phyloP scores from a whole-genome alignment of 2,888 invertebrate genomes.

The Druceiella hillmani region DNA sequence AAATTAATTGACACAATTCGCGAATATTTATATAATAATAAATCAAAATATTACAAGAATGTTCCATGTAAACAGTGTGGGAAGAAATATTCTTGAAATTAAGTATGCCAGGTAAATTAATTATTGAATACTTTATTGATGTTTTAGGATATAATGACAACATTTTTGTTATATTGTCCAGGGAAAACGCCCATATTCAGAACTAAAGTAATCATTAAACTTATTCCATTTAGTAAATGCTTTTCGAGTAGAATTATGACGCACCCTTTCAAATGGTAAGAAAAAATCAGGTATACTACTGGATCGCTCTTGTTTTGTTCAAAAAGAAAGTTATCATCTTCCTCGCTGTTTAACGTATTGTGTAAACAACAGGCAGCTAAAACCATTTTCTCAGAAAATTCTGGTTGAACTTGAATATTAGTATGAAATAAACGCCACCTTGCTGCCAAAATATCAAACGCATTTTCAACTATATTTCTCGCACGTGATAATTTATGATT shows the following conservation, averaged over 20 bases:
- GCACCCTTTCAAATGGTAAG: neutral
- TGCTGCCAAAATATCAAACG: neutral
- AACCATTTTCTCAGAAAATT: neutral
- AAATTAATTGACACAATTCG: too few relatives aligned
- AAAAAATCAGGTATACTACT: neutral
- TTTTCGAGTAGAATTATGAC: neutral
- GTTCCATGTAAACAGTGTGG: too few relatives aligned
- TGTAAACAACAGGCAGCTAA: neutral
- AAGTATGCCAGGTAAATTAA: too few relatives aligned
- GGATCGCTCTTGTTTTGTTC: conserved; percentile 1
- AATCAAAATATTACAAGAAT: too few relatives aligned
- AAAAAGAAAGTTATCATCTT: neutral
- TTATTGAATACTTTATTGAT: too few relatives aligned
- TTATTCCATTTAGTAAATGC: neutral
- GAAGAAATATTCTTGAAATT: too few relatives aligned
- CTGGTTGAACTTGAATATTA: neutral
- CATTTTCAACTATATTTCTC: neutral
- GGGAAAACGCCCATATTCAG: neutral
- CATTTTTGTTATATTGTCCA: too few relatives aligned
- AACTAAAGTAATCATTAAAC: neutral
- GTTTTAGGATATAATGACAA: too few relatives aligned
- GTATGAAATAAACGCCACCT: too few relatives aligned
- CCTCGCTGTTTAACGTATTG: neutral
- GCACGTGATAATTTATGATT: neutral
- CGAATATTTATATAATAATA: too few relatives aligned